Evolutionary conservation across 1,140 invertebrate genomes (phyloP).

Genomic region (Octopus bimaculoides): DNA sequence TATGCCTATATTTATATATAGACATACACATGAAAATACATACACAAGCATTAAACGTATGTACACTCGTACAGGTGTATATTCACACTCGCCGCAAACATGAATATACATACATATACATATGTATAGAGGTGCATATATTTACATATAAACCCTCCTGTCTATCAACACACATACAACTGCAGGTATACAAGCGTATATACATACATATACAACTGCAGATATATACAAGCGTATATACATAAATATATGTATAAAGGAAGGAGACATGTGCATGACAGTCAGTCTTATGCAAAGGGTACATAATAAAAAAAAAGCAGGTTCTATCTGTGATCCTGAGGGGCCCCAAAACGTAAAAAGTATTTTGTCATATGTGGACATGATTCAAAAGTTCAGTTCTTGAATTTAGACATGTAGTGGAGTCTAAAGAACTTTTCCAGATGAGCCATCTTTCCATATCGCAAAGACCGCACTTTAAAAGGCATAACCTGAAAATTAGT

Average conservation of each 20-base stretch:
- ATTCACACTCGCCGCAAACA: neutral
- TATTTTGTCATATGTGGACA: too few species aligned
- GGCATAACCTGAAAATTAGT: too few species aligned
- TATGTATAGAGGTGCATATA: neutral
- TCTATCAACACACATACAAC: neutral
- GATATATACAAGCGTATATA: neutral
- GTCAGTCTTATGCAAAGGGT: too few species aligned
- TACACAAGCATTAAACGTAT: neutral
- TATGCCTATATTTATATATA: neutral
- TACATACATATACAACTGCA: neutral
- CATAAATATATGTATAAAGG: neutral
- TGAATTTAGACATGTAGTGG: too few species aligned
- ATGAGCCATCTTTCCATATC: too few species aligned
- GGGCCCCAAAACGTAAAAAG: too few species aligned
- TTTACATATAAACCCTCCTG: neutral
- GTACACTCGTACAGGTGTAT: neutral
- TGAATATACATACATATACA: neutral
- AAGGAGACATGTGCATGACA: too few species aligned
- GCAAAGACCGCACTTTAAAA: too few species aligned
- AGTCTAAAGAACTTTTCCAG: too few species aligned
- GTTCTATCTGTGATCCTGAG: too few species aligned
- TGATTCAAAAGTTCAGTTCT: too few species aligned
- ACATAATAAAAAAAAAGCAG: too few species aligned
- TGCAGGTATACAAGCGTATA: neutral
- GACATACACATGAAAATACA: neutral